Evolutionary conservation across 2,797 vertebrate genomes (phyloP).

Genomic region (Scomberomorus guttatus): DNA sequence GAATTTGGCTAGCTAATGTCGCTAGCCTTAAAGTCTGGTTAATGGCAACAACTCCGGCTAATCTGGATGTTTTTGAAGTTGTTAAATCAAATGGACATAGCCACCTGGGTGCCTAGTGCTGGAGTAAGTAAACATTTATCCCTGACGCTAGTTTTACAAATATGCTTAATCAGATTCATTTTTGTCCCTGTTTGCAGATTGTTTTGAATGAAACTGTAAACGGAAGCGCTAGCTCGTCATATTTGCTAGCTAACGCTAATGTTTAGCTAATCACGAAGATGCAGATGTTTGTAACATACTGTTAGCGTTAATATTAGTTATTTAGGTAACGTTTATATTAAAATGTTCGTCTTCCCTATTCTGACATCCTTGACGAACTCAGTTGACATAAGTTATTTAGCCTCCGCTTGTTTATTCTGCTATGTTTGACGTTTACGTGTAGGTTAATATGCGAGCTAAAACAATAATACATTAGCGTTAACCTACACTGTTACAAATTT

Average conservation of each 20-base stretch:
- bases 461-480: neutral
- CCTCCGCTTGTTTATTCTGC: neutral
- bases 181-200: neutral
- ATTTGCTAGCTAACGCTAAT: constrained; percentile 32
- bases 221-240: constrained; percentile 23
- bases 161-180: neutral
- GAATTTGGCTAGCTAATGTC: constrained; percentile 43
- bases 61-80: constrained; percentile 48
- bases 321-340: fast-evolving
- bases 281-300: neutral
- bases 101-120: neutral
- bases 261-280: neutral
- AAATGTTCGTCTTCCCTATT: neutral
- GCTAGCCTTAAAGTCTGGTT: constrained; percentile 53
- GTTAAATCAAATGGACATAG: neutral
- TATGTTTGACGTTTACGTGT: neutral
- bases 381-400: neutral
- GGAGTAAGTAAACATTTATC: neutral
- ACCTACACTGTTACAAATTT: fast-evolving
- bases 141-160: neutral
- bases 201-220: constrained; percentile 46
- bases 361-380: neutral
- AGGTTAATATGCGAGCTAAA: neutral
- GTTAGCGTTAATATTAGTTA: neutral
- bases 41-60: constrained; percentile 33